Conservation (phyloP, 1,140 invertebrate genomes). For the Piezodorus guildinii region DNA sequence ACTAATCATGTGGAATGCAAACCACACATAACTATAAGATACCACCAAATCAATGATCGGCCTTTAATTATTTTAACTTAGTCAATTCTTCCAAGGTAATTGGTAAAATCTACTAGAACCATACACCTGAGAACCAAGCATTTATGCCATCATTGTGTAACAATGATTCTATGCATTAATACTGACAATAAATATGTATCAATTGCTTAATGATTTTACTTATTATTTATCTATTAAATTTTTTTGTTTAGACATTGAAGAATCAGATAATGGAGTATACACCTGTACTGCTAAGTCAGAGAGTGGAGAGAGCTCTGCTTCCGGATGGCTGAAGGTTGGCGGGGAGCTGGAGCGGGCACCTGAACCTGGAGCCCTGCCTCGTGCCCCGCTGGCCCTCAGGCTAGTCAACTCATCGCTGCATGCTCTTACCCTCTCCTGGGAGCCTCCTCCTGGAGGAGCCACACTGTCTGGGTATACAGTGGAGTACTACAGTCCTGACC, state of each 20-base stretch:
- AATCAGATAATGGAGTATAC: conserved; percentile 61
- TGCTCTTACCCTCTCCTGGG: conserved; percentile 70
- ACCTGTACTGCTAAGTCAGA: conserved; percentile 67
- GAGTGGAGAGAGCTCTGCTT: conserved; percentile 75
- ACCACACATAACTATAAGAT: too few species aligned
- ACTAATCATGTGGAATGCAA: too few species aligned
- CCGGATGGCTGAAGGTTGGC: conserved; percentile 57
- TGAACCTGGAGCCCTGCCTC: conserved; percentile 64
- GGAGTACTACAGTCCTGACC: conserved; percentile 74
- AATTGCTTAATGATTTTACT: too few species aligned
- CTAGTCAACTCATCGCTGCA: conserved; percentile 67
- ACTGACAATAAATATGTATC: too few species aligned
- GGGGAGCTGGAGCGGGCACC: conserved; percentile 58
- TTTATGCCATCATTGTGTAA: too few species aligned
- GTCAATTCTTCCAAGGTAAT: too few species aligned
- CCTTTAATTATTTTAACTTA: too few species aligned
- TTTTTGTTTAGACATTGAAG: conserved; percentile 50
- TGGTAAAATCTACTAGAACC: too few species aligned
- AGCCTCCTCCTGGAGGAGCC: conserved; percentile 39
- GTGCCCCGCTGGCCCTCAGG: conserved; percentile 53
- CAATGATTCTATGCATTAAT: too few species aligned
- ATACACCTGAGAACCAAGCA: too few species aligned
- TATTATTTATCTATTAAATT: background rate
- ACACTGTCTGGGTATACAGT: conserved; percentile 60
- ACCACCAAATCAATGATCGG: too few species aligned